These are phyloP conservation scores for Mya arenaria DNA, from an alignment of 1,140 invertebrate species.

Conservation along the genomic window DNA sequence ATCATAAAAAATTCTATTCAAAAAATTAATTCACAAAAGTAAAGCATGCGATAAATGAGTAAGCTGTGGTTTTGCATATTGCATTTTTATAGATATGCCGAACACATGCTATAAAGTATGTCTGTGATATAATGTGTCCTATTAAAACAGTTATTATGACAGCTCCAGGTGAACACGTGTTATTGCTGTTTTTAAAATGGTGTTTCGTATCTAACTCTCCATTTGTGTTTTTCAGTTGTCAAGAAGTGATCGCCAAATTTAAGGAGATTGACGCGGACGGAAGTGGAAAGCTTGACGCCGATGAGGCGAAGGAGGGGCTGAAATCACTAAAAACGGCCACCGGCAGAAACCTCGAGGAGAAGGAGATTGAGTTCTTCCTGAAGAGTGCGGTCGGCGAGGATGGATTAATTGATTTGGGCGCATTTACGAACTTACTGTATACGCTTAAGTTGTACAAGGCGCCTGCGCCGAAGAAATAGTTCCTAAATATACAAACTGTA, in stretches of 20 bases:
- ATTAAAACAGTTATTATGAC: no score
- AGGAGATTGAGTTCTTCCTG: constrained; percentile 77
- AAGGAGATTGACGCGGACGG: constrained; percentile 73
- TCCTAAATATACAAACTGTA: no score
- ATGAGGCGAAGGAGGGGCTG: constrained; percentile 72
- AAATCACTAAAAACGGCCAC: constrained; percentile 72
- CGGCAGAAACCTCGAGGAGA: constrained; percentile 71
- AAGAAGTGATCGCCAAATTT: constrained; percentile 72
- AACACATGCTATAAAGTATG: no score
- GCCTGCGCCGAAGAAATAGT: constrained; percentile 59
- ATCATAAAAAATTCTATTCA: no score
- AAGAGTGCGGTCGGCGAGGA: constrained; percentile 71
- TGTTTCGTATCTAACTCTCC: no score
- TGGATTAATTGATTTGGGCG: constrained; percentile 71
- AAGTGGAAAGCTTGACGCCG: constrained; percentile 72
- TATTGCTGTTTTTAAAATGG: no score
- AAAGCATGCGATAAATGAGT: no score
- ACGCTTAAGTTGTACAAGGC: constrained; percentile 75
- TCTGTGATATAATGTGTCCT: no score
- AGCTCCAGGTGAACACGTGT: no score
- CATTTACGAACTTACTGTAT: constrained; percentile 73
- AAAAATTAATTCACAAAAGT: no score
- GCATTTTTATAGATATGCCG: no score
- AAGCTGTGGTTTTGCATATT: no score
- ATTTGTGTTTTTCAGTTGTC: constrained; percentile 62